Evolutionary conservation across 1,140 invertebrate species (phyloP), one percentile per base, ranked within the genome.

Genomic region (Hirudo medicinalis): DNA sequence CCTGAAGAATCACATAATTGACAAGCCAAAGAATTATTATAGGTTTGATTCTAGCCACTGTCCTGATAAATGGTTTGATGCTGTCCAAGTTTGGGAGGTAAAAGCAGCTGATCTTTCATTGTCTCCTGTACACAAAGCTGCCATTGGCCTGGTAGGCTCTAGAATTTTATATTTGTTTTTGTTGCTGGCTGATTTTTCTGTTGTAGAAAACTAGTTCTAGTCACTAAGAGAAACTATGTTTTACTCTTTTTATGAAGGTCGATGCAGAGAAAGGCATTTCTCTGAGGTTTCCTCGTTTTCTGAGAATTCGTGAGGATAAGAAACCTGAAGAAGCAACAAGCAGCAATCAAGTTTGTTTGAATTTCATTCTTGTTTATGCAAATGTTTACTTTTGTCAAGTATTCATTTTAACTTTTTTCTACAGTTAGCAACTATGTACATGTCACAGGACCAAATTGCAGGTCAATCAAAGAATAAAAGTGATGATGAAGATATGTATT

Each of bases 21-120:
- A 85, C 0, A 80, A 86, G 69, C 87, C 92, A 0, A 91, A 89
- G 78, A 85, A 88, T 0, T 99, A 99, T 80, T 98, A 94, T 78
- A 75, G 76, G n/a, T 63, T 63, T 20, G 91, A 95, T 79, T 76
- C 80, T 5, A 83, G 84, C 40, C 84, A 89, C 70, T 86, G 88
- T 76, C 92, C 96, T 15, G 95, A 99, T 84, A 90, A 89, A 78
- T 99, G 96, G 95, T 94, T 99, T 82, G 90, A 92, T 75, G 85
- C 92, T 5, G 86, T 88, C 9, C 87, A 91, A 81, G 91, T 99
- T 19, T 98, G 95, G 94, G 97, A 99, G 85, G 87, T 99, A 13
- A 97, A 97, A 83, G 97, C 93, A 82, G 97, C 96, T 0, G 97
- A 99, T 86, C 86, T 99, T 29, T 97, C 94, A 11, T 85, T 99